Conservation (phyloP, 2,113 vertebrate genomes). For the Saguinus imperator region DNA sequence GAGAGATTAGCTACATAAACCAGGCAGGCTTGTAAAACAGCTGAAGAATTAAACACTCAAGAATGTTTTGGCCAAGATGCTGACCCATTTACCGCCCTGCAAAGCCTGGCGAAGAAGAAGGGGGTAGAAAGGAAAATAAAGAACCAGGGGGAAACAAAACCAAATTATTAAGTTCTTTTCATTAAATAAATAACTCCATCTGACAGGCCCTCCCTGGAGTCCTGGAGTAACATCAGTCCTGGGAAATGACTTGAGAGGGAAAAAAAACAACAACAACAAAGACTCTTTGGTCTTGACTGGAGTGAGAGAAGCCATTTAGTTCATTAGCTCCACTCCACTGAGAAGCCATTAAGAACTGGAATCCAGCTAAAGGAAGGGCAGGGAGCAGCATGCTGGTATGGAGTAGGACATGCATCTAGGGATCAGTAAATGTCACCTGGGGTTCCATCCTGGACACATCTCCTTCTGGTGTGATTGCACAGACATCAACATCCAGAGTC, state of each 20-base stretch:
- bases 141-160: constrained; percentile 56
- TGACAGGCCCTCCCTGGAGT: constrained; percentile 44
- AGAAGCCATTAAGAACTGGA: not conserved
- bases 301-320: not conserved
- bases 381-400: accelerated
- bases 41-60: constrained; percentile 63
- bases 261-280: not conserved
- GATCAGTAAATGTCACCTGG: not conserved
- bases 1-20: constrained; percentile 74
- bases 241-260: constrained; percentile 55
- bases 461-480: not conserved
- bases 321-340: not conserved
- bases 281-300: not conserved
- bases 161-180: constrained; percentile 74
- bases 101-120: constrained; percentile 26
- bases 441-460: not conserved
- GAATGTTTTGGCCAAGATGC: constrained; percentile 56
- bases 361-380: not conserved
- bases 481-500: not conserved
- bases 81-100: constrained; percentile 65
- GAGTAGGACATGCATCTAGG: not conserved
- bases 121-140: constrained; percentile 66
- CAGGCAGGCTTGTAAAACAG: constrained; percentile 59
- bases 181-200: constrained; percentile 69
- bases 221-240: constrained; percentile 63